phyloP scores from a whole-genome alignment of 2,888 invertebrate genomes.

The Athrips mouffetella region DNA sequence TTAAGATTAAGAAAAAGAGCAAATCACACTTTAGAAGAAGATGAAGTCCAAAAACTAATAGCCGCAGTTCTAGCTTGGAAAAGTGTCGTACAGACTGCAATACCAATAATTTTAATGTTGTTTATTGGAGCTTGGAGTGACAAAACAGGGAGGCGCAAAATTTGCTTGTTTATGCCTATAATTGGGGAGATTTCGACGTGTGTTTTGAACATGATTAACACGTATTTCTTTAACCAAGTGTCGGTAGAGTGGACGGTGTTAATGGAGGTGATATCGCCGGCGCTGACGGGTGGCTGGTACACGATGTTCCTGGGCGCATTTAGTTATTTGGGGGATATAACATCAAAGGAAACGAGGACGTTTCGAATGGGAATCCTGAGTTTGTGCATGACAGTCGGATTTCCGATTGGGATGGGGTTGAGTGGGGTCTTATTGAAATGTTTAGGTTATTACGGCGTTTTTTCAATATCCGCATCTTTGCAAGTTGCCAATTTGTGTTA shows the following conservation, averaged over 20 bases:
- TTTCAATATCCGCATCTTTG: slow-evolving; percentile 55
- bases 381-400: slow-evolving; percentile 70
- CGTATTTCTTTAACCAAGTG: slow-evolving; percentile 75
- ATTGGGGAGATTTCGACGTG: slow-evolving; percentile 75
- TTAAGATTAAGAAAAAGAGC: slow-evolving; percentile 83
- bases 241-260: slow-evolving; percentile 74
- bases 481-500: slow-evolving; percentile 68
- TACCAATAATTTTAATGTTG: slow-evolving; percentile 75
- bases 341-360: slow-evolving; percentile 76
- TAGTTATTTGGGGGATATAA: slow-evolving; percentile 80
- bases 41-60: slow-evolving; percentile 80
- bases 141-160: slow-evolving; percentile 76
- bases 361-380: slow-evolving; percentile 77
- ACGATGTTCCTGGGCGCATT: slow-evolving; percentile 78
- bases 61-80: slow-evolving; percentile 77
- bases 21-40: slow-evolving; percentile 81
- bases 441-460: slow-evolving; percentile 77
- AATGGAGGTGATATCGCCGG: slow-evolving; percentile 73
- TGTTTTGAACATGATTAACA: slow-evolving; percentile 70
- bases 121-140: slow-evolving; percentile 82
- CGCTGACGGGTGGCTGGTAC: slow-evolving; percentile 77
- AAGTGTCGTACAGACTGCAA: slow-evolving; percentile 71
- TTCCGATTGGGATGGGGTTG: slow-evolving; percentile 66
- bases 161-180: slow-evolving; percentile 78
- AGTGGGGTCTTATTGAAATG: slow-evolving; percentile 59